phyloP scores from a whole-genome alignment of 2,113 vertebrate species.

The Periophthalmus modestus region DNA sequence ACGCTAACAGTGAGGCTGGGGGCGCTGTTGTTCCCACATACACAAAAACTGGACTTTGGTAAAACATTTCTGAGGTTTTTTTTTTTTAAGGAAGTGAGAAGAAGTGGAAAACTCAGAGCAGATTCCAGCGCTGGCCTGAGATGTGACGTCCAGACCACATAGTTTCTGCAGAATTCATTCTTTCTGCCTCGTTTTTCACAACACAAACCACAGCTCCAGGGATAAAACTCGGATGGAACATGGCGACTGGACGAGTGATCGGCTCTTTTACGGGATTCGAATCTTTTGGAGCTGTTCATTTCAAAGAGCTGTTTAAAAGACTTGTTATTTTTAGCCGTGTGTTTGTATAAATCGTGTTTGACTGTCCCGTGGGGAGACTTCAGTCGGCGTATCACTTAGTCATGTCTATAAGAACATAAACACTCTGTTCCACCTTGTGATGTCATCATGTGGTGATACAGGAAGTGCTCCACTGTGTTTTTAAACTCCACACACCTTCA shows the following conservation, averaged over 20 bases:
- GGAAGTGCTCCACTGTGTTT: too few relatives aligned
- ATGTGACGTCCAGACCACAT: slow-evolving; percentile 54
- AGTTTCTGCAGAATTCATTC: slow-evolving; percentile 35
- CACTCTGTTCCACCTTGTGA: too few relatives aligned
- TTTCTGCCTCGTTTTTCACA: slow-evolving; percentile 31
- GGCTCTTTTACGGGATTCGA: too few relatives aligned
- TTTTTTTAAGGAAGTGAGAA: slow-evolving; percentile 53
- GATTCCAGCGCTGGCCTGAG: slow-evolving; percentile 41
- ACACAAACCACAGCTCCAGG: slow-evolving; percentile 11
- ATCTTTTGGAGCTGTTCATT: too few relatives aligned
- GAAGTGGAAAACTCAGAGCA: slow-evolving; percentile 41
- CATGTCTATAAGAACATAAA: too few relatives aligned
- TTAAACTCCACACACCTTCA: too few relatives aligned
- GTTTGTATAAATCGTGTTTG: not conserved
- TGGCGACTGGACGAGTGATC: not conserved
- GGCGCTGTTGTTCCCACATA: too few relatives aligned
- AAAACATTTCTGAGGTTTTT: slow-evolving; percentile 34
- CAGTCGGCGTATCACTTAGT: not conserved
- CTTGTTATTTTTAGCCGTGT: not conserved
- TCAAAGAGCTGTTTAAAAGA: too few relatives aligned
- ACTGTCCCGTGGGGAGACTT: not conserved
- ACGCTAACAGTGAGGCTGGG: slow-evolving; percentile 16
- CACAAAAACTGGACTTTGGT: slow-evolving; percentile 50
- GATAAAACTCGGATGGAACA: slow-evolving; percentile 10
- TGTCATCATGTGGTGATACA: too few relatives aligned